phyloP scores from a whole-genome alignment of 2,113 vertebrate genomes.

The Oncorhynchus gorbuscha region DNA sequence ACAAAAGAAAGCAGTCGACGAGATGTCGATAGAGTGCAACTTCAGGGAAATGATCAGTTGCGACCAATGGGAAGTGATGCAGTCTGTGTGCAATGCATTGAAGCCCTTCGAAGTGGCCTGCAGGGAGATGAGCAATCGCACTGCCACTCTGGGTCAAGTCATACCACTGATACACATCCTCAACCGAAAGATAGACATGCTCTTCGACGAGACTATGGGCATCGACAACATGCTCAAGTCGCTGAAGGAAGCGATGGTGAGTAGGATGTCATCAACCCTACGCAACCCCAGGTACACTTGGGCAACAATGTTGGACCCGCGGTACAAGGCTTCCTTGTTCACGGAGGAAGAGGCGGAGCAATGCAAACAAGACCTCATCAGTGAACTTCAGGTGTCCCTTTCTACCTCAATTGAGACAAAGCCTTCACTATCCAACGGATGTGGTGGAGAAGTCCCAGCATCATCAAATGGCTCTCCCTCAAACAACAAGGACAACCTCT shows the following conservation, averaged over 20 bases:
- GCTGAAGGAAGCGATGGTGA: constrained; percentile 91
- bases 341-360: constrained; percentile 91
- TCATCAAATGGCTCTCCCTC: constrained; percentile 67
- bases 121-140: constrained; percentile 88
- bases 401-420: constrained; percentile 84
- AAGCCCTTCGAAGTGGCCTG: constrained; percentile 92
- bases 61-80: constrained; percentile 98
- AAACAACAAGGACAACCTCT: constrained; percentile 83
- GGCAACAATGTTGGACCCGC: constrained; percentile 93
- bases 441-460: constrained; percentile 64
- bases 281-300: constrained; percentile 88
- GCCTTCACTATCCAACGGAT: constrained; percentile 78
- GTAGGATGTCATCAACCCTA: constrained; percentile 84
- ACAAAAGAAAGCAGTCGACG: constrained; percentile 89
- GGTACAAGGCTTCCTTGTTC: constrained; percentile 95
- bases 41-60: constrained; percentile 94
- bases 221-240: constrained; percentile 95
- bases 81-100: constrained; percentile 91
- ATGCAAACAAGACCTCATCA: constrained; percentile 91
- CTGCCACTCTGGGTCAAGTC: constrained; percentile 91
- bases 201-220: constrained; percentile 94
- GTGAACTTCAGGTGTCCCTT: constrained; percentile 85
- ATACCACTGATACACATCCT: constrained; percentile 98
- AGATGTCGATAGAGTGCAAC: constrained; percentile 90
- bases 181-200: constrained; percentile 89